A percentile compares a stretch with the other conserved stretches of the same genome.
Evolutionary conservation across 2,797 vertebrate genomes (phyloP).

Genomic region (Gephyroberyx darwinii): DNA sequence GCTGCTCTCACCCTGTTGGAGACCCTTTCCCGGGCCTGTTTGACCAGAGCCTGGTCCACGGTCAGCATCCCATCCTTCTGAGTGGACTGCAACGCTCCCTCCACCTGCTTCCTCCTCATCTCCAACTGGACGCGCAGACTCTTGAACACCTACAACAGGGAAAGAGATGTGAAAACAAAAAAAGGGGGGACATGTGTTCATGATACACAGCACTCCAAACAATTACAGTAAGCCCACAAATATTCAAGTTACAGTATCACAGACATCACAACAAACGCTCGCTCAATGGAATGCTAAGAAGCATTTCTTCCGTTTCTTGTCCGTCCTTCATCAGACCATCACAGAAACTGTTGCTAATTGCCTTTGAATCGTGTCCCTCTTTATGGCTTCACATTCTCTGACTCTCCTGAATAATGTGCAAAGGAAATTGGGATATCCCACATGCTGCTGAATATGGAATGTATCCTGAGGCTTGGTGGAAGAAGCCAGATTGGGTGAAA

Average conservation of each 20-base stretch:
- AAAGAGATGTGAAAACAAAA: not conserved
- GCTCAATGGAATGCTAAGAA: not conserved
- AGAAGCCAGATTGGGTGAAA: constrained; percentile 75
- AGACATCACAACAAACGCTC: constrained; percentile 31
- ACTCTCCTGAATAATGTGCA: constrained; percentile 45
- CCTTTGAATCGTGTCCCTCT: constrained; percentile 31
- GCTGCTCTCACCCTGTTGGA: constrained; percentile 85
- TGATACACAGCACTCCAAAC: constrained; percentile 1
- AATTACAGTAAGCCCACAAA: constrained; percentile 5
- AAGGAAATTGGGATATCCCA: constrained; percentile 62
- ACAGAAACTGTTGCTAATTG: constrained; percentile 39
- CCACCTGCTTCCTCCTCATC: constrained; percentile 87
- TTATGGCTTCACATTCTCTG: constrained; percentile 40
- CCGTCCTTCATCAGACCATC: constrained; percentile 39
- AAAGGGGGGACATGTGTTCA: not conserved
- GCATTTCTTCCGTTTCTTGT: constrained; percentile 12
- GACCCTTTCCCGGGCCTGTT: constrained; percentile 94
- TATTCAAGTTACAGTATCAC: constrained; percentile 7
- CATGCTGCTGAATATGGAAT: constrained; percentile 77
- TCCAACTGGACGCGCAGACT: constrained; percentile 90
- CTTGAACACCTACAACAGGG: constrained; percentile 86
- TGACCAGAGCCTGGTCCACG: constrained; percentile 95
- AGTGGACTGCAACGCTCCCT: constrained; percentile 86
- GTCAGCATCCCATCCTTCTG: constrained; percentile 94
- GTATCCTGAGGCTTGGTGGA: constrained; percentile 73